Conservation (phyloP, 2,888 invertebrate genomes). For the Caenorhabditis sp. region DNA sequence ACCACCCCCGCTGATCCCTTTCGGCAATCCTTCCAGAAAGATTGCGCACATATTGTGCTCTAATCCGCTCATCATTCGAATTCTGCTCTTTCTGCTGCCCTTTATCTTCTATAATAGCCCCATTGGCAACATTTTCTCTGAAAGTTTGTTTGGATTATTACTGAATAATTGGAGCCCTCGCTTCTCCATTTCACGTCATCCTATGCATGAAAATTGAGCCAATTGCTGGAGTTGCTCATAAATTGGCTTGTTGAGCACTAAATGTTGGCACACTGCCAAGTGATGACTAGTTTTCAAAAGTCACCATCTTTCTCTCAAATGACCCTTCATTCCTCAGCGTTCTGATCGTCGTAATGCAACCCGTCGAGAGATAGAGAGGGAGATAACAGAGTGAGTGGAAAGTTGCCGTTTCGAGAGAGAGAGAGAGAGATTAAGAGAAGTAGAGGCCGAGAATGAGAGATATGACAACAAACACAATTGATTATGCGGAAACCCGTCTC, state of each 20-base stretch:
- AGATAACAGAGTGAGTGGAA: conserved; percentile 2
- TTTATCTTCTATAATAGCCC: too few relatives aligned
- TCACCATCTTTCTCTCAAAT: conserved; percentile 23
- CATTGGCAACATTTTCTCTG: too few relatives aligned
- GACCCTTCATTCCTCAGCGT: conserved; percentile 24
- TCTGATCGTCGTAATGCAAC: conserved; percentile 53
- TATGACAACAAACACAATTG: conserved; percentile 66
- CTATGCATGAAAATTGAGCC: too few relatives aligned
- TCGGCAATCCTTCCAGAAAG: too few relatives aligned
- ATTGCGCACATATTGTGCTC: too few relatives aligned
- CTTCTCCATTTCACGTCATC: too few relatives aligned
- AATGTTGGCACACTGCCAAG: neutral
- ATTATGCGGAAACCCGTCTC: conserved; percentile 60
- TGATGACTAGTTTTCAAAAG: conserved; percentile 47
- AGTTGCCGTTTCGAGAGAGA: neutral
- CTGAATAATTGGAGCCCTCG: too few relatives aligned
- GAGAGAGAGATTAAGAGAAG: conserved; percentile 13
- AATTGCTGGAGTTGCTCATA: neutral
- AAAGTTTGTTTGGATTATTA: too few relatives aligned
- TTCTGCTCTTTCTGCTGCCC: too few relatives aligned
- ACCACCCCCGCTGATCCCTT: too few relatives aligned
- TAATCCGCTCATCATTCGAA: too few relatives aligned
- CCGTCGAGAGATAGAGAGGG: neutral
- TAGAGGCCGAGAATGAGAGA: conserved; percentile 29
- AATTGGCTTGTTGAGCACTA: neutral